phyloP scores from a whole-genome alignment of 2,113 vertebrate species.

The Ascaphus truei region DNA sequence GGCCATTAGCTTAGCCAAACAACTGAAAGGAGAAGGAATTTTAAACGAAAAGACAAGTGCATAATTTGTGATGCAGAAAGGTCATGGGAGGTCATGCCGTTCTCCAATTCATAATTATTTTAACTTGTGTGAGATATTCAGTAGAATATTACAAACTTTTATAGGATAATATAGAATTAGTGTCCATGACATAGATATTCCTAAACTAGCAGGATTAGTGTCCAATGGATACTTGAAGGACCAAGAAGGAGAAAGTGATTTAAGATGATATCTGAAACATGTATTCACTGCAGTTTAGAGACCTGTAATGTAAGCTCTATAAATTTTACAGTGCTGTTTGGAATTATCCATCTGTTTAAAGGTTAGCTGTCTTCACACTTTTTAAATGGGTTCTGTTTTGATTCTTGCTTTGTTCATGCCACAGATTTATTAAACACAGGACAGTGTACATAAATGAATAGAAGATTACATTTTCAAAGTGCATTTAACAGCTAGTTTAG shows the following conservation, averaged over 20 bases:
- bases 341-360: constrained; percentile 87
- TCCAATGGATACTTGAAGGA: constrained; percentile 6
- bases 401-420: constrained; percentile 61
- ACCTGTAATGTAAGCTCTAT: constrained; percentile 70
- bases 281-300: constrained; percentile 60
- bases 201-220: not conserved
- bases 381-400: constrained; percentile 75
- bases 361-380: constrained; percentile 80
- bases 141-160: too few relatives aligned
- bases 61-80: too few relatives aligned
- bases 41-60: too few relatives aligned
- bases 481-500: not conserved
- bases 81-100: too few relatives aligned
- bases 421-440: constrained; percentile 65
- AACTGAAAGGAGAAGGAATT: too few relatives aligned
- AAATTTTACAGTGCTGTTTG: constrained; percentile 80
- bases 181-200: too few relatives aligned
- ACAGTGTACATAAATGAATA: constrained; percentile 47
- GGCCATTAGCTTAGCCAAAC: too few relatives aligned
- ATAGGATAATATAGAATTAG: too few relatives aligned
- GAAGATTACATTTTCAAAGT: constrained; percentile 19
- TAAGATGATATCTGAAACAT: constrained; percentile 48
- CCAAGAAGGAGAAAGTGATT: constrained; percentile 16
- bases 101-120: too few relatives aligned
- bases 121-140: too few relatives aligned